These are phyloP conservation scores for Danionella cerebrum DNA, from an alignment of 2,113 vertebrate genomes.

Conservation along the genomic window DNA sequence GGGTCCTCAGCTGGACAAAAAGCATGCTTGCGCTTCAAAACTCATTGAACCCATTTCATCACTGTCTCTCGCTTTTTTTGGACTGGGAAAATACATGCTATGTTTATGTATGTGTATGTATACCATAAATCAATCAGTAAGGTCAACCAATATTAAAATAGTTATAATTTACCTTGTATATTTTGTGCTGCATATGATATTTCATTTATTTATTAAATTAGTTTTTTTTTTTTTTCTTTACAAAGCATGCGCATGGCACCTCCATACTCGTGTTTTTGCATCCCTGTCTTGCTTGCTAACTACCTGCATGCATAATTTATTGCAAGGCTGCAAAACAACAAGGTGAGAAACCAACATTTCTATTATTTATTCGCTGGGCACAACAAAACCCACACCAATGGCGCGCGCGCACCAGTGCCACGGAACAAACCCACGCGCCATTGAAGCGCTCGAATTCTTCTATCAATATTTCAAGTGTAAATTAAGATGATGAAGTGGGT, in stretches of 20 bases:
- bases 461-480: conserved; percentile 6
- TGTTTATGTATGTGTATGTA: no score
- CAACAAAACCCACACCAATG: conserved; percentile 2
- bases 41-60: conserved; percentile 12
- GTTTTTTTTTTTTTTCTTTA: no score
- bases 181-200: no score
- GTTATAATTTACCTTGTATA: no score
- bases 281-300: background rate
- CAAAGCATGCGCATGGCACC: background rate
- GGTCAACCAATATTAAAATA: background rate
- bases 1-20: conserved; percentile 18
- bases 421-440: background rate
- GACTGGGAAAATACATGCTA: background rate
- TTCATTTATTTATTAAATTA: no score
- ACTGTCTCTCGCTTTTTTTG: conserved; percentile 1
- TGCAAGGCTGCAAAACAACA: background rate
- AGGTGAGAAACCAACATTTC: conserved; percentile 17
- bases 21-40: background rate
- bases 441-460: background rate
- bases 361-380: conserved; percentile 21
- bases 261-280: background rate
- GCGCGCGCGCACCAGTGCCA: background rate
- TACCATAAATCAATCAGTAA: background rate
- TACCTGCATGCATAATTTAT: background rate
- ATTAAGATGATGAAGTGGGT: conserved; percentile 8